Conservation (phyloP, 2,888 invertebrate species). For the Tinea semifulvella region DNA sequence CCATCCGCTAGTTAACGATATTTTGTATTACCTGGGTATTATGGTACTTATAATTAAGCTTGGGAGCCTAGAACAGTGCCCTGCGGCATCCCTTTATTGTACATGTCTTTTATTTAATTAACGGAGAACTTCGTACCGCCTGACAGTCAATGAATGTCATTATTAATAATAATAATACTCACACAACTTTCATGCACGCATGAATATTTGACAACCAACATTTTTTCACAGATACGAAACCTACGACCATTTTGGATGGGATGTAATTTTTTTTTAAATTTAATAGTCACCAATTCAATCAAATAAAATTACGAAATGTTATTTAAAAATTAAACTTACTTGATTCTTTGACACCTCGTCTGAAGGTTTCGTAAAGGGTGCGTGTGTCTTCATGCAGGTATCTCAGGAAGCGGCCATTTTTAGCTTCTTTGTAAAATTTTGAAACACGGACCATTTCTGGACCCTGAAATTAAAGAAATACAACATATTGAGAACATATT, state of each 20-base stretch:
- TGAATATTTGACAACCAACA: no score
- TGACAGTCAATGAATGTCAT: no score
- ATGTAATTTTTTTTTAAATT: no score
- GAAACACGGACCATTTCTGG: slow-evolving; percentile 89
- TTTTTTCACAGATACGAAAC: slow-evolving; percentile 2
- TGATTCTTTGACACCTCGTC: slow-evolving; percentile 91
- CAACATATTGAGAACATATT: neutral
- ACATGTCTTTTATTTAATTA: slow-evolving; percentile 22
- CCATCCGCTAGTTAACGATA: slow-evolving; percentile 32
- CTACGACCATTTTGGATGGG: neutral
- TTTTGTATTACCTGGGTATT: slow-evolving; percentile 48
- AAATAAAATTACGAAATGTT: neutral
- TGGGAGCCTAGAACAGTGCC: slow-evolving; percentile 35
- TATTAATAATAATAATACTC: no score
- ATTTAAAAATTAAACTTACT: no score
- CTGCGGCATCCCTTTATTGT: slow-evolving; percentile 30
- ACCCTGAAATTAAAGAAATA: slow-evolving; percentile 71
- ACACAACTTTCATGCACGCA: no score
- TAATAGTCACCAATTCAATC: no score
- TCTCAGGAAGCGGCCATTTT: slow-evolving; percentile 85
- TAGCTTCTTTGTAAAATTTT: slow-evolving; percentile 89
- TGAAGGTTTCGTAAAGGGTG: slow-evolving; percentile 90
- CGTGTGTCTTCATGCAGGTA: slow-evolving; percentile 87
- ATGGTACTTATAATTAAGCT: slow-evolving; percentile 46
- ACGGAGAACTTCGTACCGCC: no score